Conservation (phyloP, 2,113 vertebrate genomes). For the Synodontis membranacea region DNA sequence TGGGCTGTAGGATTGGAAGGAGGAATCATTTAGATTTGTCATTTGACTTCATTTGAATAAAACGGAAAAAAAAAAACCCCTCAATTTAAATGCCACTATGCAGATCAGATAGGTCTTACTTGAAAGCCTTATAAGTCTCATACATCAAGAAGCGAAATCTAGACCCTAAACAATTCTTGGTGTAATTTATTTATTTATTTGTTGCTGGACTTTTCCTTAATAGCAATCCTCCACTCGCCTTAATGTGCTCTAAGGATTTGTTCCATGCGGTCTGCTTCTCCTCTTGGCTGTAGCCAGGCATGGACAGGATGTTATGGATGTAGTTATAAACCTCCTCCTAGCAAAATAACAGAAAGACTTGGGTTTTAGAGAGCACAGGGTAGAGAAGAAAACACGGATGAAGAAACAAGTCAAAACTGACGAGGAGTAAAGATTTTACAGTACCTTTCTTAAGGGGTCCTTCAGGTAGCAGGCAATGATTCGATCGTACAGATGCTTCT, state of each 20-base stretch:
- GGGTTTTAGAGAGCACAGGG: background rate
- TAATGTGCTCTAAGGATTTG: conserved; percentile 81
- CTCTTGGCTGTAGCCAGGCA: conserved; percentile 85
- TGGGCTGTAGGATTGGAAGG: too few species aligned
- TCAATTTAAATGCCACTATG: background rate
- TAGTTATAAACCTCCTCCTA: conserved; percentile 94
- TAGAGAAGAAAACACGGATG: background rate
- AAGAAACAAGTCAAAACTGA: background rate
- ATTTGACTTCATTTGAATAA: too few species aligned
- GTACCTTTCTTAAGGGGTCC: conserved; percentile 90
- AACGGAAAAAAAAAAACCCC: too few species aligned
- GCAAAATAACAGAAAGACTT: background rate
- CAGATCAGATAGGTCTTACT: background rate
- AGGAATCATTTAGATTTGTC: too few species aligned
- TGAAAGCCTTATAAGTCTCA: background rate
- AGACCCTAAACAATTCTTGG: background rate
- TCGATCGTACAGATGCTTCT: conserved; percentile 85
- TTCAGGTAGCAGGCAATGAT: conserved; percentile 92
- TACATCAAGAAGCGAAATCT: background rate
- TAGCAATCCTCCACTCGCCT: conserved; percentile 69
- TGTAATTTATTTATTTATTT: background rate
- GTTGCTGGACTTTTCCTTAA: background rate
- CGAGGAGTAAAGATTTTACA: background rate
- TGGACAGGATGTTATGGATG: conserved; percentile 92
- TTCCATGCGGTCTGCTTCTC: conserved; percentile 85